Evolutionary conservation across 2,797 vertebrate species (phyloP).

Genomic region (Chromis chromis): DNA sequence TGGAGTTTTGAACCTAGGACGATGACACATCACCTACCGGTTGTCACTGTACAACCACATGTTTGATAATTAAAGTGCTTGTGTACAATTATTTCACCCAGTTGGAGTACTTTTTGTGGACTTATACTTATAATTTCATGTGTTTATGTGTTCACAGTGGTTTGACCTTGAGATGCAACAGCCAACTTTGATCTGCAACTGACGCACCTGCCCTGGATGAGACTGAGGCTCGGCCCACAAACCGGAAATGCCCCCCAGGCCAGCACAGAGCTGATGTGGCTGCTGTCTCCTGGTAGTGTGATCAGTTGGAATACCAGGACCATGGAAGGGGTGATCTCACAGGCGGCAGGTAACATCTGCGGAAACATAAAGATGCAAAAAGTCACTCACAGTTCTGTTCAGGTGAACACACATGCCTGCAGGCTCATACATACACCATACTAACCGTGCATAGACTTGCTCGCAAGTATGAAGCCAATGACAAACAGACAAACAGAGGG

Average conservation of each 20-base stretch:
- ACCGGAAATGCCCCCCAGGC: conserved; percentile 93
- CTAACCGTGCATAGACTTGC: conserved; percentile 16
- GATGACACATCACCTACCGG: conserved; percentile 26
- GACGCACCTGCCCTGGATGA: conserved; percentile 86
- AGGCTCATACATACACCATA: not conserved
- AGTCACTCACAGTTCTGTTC: conserved; percentile 22
- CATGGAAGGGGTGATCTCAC: conserved; percentile 84
- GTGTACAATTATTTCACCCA: not conserved
- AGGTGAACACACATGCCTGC: conserved; percentile 26
- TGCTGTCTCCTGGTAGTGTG: conserved; percentile 77
- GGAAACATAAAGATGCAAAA: conserved; percentile 20
- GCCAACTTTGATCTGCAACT: conserved; percentile 1
- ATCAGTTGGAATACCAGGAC: conserved; percentile 90
- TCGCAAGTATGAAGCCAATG: conserved; percentile 44
- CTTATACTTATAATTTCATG: not conserved
- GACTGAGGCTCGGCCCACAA: conserved; percentile 82
- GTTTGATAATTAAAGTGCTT: not conserved
- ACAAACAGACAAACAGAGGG: conserved; percentile 57
- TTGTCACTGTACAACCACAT: conserved; percentile 15
- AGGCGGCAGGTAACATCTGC: conserved; percentile 86
- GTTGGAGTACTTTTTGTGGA: not conserved
- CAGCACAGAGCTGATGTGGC: conserved; percentile 77
- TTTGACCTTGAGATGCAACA: not conserved
- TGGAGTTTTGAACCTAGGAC: conserved; percentile 88
- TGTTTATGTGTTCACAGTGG: not conserved